Conservation (phyloP, 2,113 vertebrate genomes). For the Anthoscopus minutus region DNA sequence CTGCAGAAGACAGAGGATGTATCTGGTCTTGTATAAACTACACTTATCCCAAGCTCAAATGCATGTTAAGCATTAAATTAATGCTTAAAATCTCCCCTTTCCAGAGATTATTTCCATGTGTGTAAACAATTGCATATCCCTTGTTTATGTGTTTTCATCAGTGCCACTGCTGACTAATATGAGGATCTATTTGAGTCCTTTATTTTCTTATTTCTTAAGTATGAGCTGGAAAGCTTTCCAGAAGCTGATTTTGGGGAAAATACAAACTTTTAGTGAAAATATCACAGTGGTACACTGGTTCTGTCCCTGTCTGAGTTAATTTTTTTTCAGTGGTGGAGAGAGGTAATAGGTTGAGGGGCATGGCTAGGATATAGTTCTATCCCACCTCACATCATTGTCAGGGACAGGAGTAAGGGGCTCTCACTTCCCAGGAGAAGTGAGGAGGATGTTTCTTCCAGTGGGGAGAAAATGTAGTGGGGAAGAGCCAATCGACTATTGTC, state of each 20-base stretch:
- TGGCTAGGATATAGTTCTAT: background rate
- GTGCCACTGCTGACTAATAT: background rate
- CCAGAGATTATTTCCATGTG: background rate
- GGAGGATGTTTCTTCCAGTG: fast-evolving
- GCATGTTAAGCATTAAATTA: background rate
- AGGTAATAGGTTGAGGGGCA: fast-evolving
- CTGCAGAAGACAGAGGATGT: background rate
- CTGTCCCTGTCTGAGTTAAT: no score
- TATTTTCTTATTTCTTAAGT: background rate
- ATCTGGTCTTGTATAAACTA: background rate
- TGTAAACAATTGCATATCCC: background rate
- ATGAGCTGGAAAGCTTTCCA: background rate
- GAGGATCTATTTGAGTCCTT: background rate
- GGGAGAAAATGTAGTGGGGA: background rate
- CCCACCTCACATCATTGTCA: background rate
- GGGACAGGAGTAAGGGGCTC: background rate
- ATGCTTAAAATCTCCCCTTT: no score
- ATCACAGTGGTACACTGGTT: fast-evolving
- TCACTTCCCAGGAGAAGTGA: fast-evolving
- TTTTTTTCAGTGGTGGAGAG: background rate
- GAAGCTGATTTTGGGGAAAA: background rate
- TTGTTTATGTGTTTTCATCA: background rate
- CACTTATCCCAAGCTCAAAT: background rate
- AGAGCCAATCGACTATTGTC: background rate
- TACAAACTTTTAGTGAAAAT: background rate